Base-by-base conservation (phyloP, 2,888 invertebrate species). In the Phyllotreta striolata region DNA sequence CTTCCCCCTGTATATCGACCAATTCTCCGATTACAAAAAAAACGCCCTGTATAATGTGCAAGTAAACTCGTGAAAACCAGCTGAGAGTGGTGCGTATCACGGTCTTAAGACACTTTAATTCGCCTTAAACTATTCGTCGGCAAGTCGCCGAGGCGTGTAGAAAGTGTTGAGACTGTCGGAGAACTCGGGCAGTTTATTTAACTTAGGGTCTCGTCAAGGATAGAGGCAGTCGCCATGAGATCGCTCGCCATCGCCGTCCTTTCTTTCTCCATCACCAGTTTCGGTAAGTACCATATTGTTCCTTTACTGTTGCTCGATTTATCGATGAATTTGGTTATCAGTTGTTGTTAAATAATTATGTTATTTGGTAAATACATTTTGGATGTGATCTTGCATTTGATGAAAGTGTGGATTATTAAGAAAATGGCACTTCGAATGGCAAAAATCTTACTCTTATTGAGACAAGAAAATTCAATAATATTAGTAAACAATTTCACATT, bases 181-280 rank as follows among this genome's bases (percentile, higher is more conserved):
- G 43, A 58, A 49, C 62, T 65, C 24, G 24, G n/a, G 62, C 66
- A 69, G 68, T 70, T 66, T 66, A 62, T 58, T 65, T 67, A 65
- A 66, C 68, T 70, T 74, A 52, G 73, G 77, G 78, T 78, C 74
- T 44, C 37, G 74, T 73, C 78, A 79, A 79, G 78, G 78, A 79
- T 79, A 79, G 74, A 65, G 70, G 71, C 76, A 65, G 66, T 70
- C 68, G 73, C 74, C 77, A 79, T 79, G 79, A 79, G 74, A 76
- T 72, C 74, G 74, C 75, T 78, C 70, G 73, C 72, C 66, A 70
- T 78, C 72, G 72, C 72, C 69, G 71, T 76, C 61, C 66, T 76
- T 67, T 72, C 75, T 70, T 66, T 64, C 44, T 68, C 74, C 63
- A 69, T 64, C 44, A 68, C 74, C 63, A 69, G 72, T 56, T 60